These are phyloP conservation scores for Xestia ashworthii DNA, from an alignment of 2,888 invertebrate genomes.

Conservation along the genomic window DNA sequence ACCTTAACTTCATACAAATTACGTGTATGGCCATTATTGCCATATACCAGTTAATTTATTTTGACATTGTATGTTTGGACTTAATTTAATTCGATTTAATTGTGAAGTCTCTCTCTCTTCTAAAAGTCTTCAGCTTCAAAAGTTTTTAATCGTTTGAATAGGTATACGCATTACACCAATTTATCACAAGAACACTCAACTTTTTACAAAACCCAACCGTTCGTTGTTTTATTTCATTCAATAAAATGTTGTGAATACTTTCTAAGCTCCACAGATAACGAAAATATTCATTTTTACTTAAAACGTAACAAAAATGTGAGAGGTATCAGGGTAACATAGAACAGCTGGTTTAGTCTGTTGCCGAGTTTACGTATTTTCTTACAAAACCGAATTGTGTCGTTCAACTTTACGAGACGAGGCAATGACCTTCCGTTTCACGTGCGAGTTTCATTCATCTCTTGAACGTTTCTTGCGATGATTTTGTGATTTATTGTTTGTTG, in stretches of 20 bases:
- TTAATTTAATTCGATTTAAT: background rate
- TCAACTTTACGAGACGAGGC: constrained; percentile 53
- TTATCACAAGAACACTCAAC: background rate
- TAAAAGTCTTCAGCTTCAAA: background rate
- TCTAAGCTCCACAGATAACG: constrained; percentile 56
- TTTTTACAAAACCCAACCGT: background rate
- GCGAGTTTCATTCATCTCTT: constrained; percentile 14
- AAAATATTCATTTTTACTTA: constrained; percentile 74
- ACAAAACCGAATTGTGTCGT: constrained; percentile 65
- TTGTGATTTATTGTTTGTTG: background rate
- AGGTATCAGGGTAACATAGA: constrained; percentile 75
- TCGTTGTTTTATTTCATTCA: background rate
- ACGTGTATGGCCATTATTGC: background rate
- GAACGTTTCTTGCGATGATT: background rate
- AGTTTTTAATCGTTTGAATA: background rate
- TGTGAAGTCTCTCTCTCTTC: background rate
- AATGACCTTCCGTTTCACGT: constrained; percentile 43
- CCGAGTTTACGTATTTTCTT: constrained; percentile 66
- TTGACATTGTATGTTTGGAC: background rate
- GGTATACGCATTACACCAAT: background rate
- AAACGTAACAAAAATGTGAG: constrained; percentile 76
- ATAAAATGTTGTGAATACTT: constrained; percentile 19
- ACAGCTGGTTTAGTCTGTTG: constrained; percentile 56
- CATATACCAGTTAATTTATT: background rate
- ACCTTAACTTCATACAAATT: background rate